These are phyloP conservation scores for Gasterosteus nipponicus DNA, from an alignment of 2,113 vertebrate genomes.

Conservation along the genomic window DNA sequence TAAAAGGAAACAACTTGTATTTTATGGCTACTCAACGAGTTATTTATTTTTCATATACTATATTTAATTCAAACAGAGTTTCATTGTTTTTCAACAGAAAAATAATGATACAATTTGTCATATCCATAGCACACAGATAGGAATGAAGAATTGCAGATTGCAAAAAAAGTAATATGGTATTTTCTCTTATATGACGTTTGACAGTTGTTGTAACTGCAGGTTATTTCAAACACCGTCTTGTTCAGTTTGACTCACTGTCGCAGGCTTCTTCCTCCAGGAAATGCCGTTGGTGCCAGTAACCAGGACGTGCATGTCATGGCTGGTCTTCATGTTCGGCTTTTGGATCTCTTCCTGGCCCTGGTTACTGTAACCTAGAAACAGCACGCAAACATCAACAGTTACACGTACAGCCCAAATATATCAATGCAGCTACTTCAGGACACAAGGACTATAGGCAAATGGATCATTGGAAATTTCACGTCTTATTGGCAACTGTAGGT, in stretches of 20 bases:
- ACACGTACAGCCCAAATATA: neutral
- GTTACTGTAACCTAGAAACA: slow-evolving; percentile 52
- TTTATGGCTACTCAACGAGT: neutral
- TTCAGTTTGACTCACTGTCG: slow-evolving; percentile 52
- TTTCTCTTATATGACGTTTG: neutral
- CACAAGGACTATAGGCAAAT: neutral
- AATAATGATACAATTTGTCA: neutral
- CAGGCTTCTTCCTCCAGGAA: slow-evolving; percentile 88
- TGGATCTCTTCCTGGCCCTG: slow-evolving; percentile 47
- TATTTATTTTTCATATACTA: neutral
- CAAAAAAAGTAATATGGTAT: neutral
- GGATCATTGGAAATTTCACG: neutral
- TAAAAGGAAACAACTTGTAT: neutral
- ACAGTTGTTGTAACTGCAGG: neutral
- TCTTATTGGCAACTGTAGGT: neutral
- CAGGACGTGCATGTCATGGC: slow-evolving; percentile 80
- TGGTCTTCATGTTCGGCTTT: slow-evolving; percentile 46
- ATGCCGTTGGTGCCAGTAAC: slow-evolving; percentile 92
- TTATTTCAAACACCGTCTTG: neutral
- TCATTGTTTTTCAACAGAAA: neutral
- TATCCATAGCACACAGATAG: neutral
- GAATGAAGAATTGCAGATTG: neutral
- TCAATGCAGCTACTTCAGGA: neutral
- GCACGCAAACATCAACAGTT: slow-evolving; percentile 4
- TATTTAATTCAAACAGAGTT: neutral